Conservation (phyloP, 2,113 vertebrate species). For the Pionites leucogaster region DNA sequence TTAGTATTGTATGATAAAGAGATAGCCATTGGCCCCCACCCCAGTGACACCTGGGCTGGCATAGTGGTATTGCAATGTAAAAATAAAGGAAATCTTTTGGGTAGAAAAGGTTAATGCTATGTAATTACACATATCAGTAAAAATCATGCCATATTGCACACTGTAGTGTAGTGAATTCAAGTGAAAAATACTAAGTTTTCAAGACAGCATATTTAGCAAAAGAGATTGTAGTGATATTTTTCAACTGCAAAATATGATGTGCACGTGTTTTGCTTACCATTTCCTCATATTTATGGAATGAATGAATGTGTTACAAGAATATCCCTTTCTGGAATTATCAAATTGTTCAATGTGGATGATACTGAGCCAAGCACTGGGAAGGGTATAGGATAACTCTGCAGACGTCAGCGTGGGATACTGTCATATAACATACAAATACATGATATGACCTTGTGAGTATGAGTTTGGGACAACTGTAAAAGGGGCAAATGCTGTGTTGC, state of each 20-base stretch:
- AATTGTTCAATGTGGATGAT: not conserved
- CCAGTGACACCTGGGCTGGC: not conserved
- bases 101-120: not conserved
- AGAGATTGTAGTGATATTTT: not conserved
- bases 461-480: not conserved
- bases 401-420: not conserved
- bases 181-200: not conserved
- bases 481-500: not conserved
- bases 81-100: not conserved
- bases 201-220: not conserved
- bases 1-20: not conserved
- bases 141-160: not conserved
- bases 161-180: not conserved
- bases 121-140: not conserved
- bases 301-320: not conserved
- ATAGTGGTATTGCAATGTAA: not conserved
- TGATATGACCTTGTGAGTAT: not conserved
- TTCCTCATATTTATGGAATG: not conserved
- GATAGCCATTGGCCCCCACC: not conserved
- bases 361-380: not conserved
- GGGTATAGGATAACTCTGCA: not conserved
- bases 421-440: not conserved
- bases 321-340: not conserved
- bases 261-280: not conserved
- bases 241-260: not conserved